Evolutionary conservation across 2,888 invertebrate species (phyloP), one percentile per base, ranked within the genome.

Genomic region (Drosophila yooni): DNA sequence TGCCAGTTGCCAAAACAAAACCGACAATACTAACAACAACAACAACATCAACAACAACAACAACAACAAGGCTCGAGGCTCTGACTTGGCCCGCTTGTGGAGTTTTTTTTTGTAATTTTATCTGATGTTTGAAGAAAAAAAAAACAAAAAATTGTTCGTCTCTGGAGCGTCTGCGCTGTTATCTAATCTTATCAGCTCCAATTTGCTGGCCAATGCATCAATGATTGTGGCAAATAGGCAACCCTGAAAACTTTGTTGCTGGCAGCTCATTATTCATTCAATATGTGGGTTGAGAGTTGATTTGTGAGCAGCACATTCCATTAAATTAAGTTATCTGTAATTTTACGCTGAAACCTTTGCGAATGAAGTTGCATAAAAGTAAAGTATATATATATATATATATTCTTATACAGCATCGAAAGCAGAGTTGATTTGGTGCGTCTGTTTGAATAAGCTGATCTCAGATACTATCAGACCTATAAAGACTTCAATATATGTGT

Each of bases 111-210:
- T 70, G 38, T 68, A 65, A 69, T 64, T 66, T 61, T 78, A 77
- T 68, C 68, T 62, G 52, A 46, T 34, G 57, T 65, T 81, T 61
- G 36, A 66, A 59, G 60, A 46, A 60, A 46, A 15, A 7, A 21
- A 11, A 21, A 21, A 3, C 11, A 21, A 46, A 15, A 43, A 46
- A 25, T 8, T 21, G 21, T 21, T 38, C n/a, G 51, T 53, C 63
- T 70, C 61, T 69, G 6, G 48, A 58, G 33, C 51, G 53, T 59
- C 65, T 62, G n/a, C 3, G 27, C 48, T 46, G 38, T 36, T 82
- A 79, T 82, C 82, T 82, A 57, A 82, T 82, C 74, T 74, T 74
- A 82, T 70, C 75, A 70, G 58, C 29, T 25, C 4, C 51, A 54
- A 81, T 65, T 78, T 62, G 62, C 36, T 63, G 66, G 29, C 34